phyloP scores from a whole-genome alignment of 2,797 vertebrate genomes.

The Enteromius afrohamiltoni region DNA sequence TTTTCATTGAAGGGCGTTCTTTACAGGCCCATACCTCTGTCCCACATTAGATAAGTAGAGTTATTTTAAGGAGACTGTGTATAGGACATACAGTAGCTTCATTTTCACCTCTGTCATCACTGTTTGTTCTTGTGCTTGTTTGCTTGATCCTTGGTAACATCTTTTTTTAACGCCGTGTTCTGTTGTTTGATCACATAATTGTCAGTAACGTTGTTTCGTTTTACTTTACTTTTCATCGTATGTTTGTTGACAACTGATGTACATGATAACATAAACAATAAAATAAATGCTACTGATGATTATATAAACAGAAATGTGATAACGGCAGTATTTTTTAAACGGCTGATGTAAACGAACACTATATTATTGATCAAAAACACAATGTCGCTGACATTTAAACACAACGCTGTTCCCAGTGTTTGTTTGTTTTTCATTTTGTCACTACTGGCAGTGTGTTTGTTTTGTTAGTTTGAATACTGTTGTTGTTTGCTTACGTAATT shows the following conservation, averaged over 20 bases:
- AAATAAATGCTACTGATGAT: background rate
- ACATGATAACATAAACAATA: background rate
- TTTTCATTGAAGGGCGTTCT: constrained; percentile 52
- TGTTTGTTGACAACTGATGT: background rate
- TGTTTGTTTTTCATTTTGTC: background rate
- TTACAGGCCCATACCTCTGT: constrained; percentile 45
- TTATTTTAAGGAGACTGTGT: constrained; percentile 42
- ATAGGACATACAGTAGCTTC: constrained; percentile 23
- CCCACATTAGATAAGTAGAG: constrained; percentile 48
- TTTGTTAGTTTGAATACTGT: background rate
- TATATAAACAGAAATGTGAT: background rate
- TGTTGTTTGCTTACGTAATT: background rate
- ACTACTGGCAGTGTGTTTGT: background rate
- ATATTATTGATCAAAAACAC: background rate
- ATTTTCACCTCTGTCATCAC: background rate
- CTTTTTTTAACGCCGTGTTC: background rate
- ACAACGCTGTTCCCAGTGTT: background rate
- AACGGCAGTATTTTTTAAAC: background rate
- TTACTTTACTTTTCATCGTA: background rate
- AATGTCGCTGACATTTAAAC: background rate
- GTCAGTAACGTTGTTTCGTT: background rate
- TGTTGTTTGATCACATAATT: background rate
- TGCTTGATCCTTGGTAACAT: background rate
- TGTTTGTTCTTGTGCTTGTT: background rate
- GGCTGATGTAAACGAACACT: too few species aligned